Conservation (phyloP, 2,797 vertebrate species). For the Falco berigora region DNA sequence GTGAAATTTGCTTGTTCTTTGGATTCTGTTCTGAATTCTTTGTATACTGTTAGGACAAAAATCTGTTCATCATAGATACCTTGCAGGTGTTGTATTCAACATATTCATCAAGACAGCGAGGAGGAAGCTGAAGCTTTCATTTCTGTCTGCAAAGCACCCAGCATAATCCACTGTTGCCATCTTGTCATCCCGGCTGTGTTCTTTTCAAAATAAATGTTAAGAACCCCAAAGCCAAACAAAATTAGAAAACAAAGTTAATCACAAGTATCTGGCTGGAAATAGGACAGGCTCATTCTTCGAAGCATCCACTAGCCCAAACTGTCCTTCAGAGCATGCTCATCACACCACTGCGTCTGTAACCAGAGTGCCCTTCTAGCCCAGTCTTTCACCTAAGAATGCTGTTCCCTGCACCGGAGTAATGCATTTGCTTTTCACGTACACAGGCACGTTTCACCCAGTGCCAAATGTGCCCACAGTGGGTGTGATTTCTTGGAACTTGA, state of each 20-base stretch:
- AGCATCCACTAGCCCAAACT: background rate
- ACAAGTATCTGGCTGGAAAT: background rate
- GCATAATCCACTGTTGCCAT: background rate
- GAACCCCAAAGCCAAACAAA: background rate
- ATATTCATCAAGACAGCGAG: background rate
- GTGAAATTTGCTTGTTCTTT: background rate
- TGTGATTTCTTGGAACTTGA: constrained; percentile 48
- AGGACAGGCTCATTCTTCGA: background rate
- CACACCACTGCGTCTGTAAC: background rate
- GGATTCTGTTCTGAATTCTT: background rate
- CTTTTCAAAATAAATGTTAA: background rate
- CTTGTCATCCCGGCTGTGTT: background rate
- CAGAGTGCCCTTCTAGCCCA: background rate
- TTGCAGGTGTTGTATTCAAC: background rate
- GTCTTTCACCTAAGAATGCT: background rate
- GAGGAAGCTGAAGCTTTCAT: background rate
- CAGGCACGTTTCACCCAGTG: background rate
- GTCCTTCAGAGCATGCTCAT: background rate
- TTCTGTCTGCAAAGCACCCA: background rate
- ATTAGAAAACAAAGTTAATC: background rate
- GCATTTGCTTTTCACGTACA: background rate
- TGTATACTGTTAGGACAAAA: background rate
- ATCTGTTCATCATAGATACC: background rate
- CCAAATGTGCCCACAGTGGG: constrained; percentile 27
- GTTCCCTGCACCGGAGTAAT: background rate